A percentile compares a stretch with the other conserved stretches of the same genome.
These are phyloP conservation scores for Luehdorfia chinensis DNA, from an alignment of 1,140 invertebrate genomes.

Conservation along the genomic window DNA sequence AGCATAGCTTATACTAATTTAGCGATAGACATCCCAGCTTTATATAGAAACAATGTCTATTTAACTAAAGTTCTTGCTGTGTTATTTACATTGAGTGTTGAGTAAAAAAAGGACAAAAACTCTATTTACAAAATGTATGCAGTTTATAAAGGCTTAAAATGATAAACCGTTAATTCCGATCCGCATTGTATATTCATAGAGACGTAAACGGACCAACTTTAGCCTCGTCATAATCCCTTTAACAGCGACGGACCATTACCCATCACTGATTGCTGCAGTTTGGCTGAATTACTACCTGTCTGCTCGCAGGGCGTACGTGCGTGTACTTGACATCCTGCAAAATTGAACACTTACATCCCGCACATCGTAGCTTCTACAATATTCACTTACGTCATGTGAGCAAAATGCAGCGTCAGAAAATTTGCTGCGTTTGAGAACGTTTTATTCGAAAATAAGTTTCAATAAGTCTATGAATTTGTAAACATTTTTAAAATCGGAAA, in stretches of 20 bases:
- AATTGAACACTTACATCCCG: slow-evolving; percentile 26
- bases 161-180: too few species aligned
- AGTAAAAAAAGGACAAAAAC: too few species aligned
- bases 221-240: slow-evolving; percentile 19
- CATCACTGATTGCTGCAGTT: slow-evolving; percentile 32
- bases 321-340: slow-evolving; percentile 34
- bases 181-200: slow-evolving; percentile 8
- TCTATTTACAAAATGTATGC: too few species aligned
- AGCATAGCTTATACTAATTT: too few species aligned
- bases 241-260: slow-evolving; percentile 26
- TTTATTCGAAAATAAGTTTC: not conserved
- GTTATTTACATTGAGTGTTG: too few species aligned
- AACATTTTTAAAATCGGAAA: too few species aligned
- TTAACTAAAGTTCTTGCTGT: too few species aligned
- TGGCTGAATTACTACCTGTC: slow-evolving; percentile 26
- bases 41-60: too few species aligned
- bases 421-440: not conserved
- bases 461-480: too few species aligned
- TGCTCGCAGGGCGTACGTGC: slow-evolving; percentile 19
- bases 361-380: slow-evolving; percentile 5
- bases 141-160: too few species aligned
- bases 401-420: slow-evolving; percentile 3
- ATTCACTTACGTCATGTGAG: slow-evolving; percentile 7
- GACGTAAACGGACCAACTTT: not conserved
- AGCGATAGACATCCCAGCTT: too few species aligned